These are phyloP conservation scores for Thera obeliscata DNA, from an alignment of 2,888 invertebrate species.

Conservation along the genomic window DNA sequence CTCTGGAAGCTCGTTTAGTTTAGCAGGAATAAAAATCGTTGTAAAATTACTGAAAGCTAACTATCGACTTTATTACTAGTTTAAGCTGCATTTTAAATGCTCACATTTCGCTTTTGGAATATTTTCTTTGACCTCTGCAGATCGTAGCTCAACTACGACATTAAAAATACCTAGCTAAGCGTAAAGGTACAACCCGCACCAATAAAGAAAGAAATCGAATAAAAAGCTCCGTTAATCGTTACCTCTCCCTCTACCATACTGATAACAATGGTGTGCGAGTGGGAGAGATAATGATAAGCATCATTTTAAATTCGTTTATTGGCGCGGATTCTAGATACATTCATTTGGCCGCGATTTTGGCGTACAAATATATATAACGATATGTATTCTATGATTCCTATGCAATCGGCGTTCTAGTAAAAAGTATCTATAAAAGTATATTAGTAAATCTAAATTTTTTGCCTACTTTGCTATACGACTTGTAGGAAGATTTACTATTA, in stretches of 20 bases:
- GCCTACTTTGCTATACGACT: slow-evolving; percentile 6
- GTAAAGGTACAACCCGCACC: background rate
- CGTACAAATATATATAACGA: slow-evolving; percentile 23
- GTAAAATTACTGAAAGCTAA: slow-evolving; percentile 27
- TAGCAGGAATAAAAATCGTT: slow-evolving; percentile 22
- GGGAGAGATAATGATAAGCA: background rate
- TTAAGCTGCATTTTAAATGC: slow-evolving; percentile 26
- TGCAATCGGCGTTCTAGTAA: slow-evolving; percentile 25
- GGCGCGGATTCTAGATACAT: background rate
- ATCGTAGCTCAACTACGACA: background rate
- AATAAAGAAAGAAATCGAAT: no score
- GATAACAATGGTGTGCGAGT: no score
- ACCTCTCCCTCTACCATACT: no score
- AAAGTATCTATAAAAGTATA: slow-evolving; percentile 31
- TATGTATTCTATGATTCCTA: slow-evolving; percentile 30
- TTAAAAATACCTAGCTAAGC: background rate
- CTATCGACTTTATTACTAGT: slow-evolving; percentile 22
- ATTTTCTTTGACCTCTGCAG: slow-evolving; percentile 1
- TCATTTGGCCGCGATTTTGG: slow-evolving; percentile 26
- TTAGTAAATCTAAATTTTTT: slow-evolving; percentile 4
- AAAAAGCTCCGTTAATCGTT: no score
- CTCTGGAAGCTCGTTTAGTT: slow-evolving; percentile 29
- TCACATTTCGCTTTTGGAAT: background rate
- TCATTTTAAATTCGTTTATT: no score
- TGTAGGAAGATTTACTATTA: background rate